Base-by-base conservation (phyloP, 2,797 vertebrate genomes). In the Mus minutoides region DNA sequence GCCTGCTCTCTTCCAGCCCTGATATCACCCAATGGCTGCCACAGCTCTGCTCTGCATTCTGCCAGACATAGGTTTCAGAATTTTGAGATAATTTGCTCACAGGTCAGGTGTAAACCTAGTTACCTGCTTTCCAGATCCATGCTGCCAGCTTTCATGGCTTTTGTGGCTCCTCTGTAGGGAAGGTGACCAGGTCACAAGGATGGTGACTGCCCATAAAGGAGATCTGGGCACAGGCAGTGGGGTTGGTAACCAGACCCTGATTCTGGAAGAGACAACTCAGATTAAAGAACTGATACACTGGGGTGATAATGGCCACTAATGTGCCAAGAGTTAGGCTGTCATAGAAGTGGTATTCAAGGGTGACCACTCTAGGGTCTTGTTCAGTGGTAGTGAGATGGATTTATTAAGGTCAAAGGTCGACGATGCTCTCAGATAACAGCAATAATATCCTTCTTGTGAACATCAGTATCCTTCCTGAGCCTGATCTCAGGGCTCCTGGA, bases 401-500 rank as follows among this genome's bases (percentile, higher is more conserved):
- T 0, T 2, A 0, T 37, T 40, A 43, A 73, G 29, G 11, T 43
- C 85, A 0, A 0, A 93, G 96, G 95, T 83, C 82, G 77, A 87
- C 0, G 34, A 56, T 69, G 56, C 12, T 69, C 56, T 88, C 34
- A 2, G 89, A 76, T 88, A 71, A 58, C 85, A 71, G 46, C 60
- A n/a, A 43, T 26, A 10, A n/a, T 9, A 11, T 16, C 76, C 40
- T 56, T 56, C 11, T 13, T 11, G 64, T 24, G n/a, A 37, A 31
- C 67, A 56, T 79, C 52, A 17, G 3, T 54, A 31, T 60, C 92
- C 92, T 86, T 92, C 62, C 88, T 2, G 29, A 31, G 37, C 80
- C 40, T 89, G 52, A 10, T 85, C 80, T 60, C 88, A 2, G 84
- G 88, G 82, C 64, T 94, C 84, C 93, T 93, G 54, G 88, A 69